Conservation (phyloP, 2,797 vertebrate genomes). For the Mus minutoides region DNA sequence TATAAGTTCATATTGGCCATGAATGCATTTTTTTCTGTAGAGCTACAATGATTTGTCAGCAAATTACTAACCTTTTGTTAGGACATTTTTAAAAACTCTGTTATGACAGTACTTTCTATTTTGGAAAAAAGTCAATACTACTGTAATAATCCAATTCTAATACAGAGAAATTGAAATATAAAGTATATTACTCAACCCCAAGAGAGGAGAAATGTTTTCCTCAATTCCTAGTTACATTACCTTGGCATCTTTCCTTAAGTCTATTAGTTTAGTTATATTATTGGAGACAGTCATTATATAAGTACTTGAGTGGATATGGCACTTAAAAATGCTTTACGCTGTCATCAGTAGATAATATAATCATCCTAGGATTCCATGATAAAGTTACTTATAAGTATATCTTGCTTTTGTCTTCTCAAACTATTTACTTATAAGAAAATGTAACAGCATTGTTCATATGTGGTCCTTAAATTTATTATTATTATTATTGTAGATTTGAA, state of each 20-base stretch:
- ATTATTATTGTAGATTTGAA: neutral
- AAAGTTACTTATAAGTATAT: neutral
- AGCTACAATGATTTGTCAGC: conserved; percentile 81
- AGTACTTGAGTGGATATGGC: neutral
- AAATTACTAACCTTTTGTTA: conserved; percentile 81
- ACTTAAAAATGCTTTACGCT: neutral
- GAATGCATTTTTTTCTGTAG: conserved; percentile 73
- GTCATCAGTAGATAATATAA: neutral
- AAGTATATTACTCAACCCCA: neutral
- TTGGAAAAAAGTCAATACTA: conserved; percentile 33
- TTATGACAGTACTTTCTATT: conserved; percentile 52
- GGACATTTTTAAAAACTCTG: conserved; percentile 64
- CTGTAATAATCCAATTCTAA: conserved; percentile 13
- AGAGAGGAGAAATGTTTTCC: conserved; percentile 7
- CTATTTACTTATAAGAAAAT: neutral
- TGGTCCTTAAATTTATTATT: neutral
- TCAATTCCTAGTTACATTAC: conserved; percentile 5
- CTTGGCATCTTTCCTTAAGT: neutral
- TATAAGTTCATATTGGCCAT: conserved; percentile 74
- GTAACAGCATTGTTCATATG: neutral
- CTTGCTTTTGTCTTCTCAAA: neutral
- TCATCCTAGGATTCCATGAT: neutral
- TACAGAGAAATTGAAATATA: conserved; percentile 42
- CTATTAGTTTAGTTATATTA: neutral
- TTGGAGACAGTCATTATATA: conserved; percentile 27